Conservation (phyloP, 2,888 invertebrate species). For the Griposia aprilina region DNA sequence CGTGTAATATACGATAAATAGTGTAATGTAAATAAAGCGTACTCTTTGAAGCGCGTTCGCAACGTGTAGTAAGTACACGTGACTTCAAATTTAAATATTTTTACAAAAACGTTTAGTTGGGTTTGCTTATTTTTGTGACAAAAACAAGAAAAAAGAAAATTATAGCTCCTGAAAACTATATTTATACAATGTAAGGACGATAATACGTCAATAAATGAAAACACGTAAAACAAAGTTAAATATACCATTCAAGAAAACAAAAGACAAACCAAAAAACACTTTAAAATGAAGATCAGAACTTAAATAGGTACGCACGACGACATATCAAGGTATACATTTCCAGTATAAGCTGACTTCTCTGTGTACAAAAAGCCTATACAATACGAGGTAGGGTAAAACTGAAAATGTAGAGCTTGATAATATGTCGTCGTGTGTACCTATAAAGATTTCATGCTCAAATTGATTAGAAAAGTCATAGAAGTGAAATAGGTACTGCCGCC, state of each 20-base stretch:
- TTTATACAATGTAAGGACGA: background rate
- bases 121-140: background rate
- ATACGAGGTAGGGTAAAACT: too few species aligned
- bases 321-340: too few species aligned
- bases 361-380: too few species aligned
- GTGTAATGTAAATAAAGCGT: slow-evolving; percentile 45
- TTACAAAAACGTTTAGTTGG: background rate
- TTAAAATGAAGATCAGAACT: background rate
- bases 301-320: too few species aligned
- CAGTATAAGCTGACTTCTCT: too few species aligned
- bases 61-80: slow-evolving; percentile 21
- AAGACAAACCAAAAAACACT: background rate
- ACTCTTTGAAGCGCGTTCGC: slow-evolving; percentile 29
- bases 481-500: too few species aligned
- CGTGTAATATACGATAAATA: slow-evolving; percentile 39
- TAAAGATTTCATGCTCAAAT: background rate
- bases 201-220: too few species aligned
- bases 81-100: slow-evolving; percentile 8
- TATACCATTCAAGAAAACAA: background rate
- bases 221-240: too few species aligned
- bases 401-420: too few species aligned
- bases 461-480: background rate
- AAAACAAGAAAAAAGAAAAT: background rate
- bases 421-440: too few species aligned
- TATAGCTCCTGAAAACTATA: background rate